These are phyloP conservation scores for Flexamia atlantica DNA, from an alignment of 2,888 invertebrate genomes.

Conservation along the genomic window DNA sequence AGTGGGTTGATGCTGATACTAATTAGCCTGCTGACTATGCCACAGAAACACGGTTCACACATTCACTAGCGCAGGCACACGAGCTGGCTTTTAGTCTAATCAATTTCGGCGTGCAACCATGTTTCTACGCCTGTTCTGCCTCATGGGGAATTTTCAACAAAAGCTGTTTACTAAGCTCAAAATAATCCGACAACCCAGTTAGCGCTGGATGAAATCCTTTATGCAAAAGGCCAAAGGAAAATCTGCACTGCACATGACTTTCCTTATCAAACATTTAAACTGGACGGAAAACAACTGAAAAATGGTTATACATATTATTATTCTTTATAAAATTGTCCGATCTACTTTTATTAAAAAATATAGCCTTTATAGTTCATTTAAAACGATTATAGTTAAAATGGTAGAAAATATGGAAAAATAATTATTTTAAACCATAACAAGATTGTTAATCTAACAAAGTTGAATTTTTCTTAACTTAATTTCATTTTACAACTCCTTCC, in stretches of 20 bases:
- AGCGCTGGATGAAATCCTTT: background rate
- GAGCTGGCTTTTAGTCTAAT: background rate
- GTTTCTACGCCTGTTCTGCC: background rate
- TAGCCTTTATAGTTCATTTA: too few relatives aligned
- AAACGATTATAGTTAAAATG: too few relatives aligned
- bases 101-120: background rate
- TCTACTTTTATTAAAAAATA: too few relatives aligned
- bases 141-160: constrained; percentile 4
- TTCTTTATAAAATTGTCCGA: too few relatives aligned
- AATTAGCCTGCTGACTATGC: background rate
- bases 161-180: constrained; percentile 14
- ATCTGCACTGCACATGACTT: background rate
- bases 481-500: too few relatives aligned
- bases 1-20: background rate
- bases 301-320: too few relatives aligned
- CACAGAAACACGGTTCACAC: background rate
- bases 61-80: background rate
- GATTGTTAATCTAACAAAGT: too few relatives aligned
- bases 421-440: too few relatives aligned
- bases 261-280: too few relatives aligned
- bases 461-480: too few relatives aligned
- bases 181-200: background rate
- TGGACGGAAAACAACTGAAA: too few relatives aligned
- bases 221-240: background rate
- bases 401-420: too few relatives aligned